Conservation (phyloP, 2,888 invertebrate genomes). For the Drosophila kuntzei region DNA sequence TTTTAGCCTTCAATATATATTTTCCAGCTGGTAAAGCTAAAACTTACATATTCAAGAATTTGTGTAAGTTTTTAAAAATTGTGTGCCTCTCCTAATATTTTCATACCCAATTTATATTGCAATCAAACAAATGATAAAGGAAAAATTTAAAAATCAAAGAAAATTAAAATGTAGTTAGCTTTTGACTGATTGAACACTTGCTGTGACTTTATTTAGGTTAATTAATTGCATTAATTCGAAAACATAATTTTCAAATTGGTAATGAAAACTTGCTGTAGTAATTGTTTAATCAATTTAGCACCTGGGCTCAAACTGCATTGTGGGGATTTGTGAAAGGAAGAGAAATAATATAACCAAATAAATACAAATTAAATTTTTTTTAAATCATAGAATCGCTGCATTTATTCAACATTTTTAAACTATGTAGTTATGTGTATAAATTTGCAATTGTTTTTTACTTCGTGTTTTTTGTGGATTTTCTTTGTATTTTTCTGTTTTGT, state of each 20-base stretch:
- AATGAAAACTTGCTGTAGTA: conserved; percentile 19
- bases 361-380: conserved; percentile 37
- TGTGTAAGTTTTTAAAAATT: conserved; percentile 18
- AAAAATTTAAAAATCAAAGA: conserved; percentile 8
- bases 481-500: conserved; percentile 21
- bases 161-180: conserved; percentile 15
- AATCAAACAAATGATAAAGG: conserved; percentile 8
- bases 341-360: conserved; percentile 15
- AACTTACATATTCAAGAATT: conserved; percentile 21
- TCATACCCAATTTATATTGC: conserved; percentile 19
- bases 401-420: conserved; percentile 65
- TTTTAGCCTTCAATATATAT: conserved; percentile 25
- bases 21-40: conserved; percentile 39
- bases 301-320: conserved; percentile 39
- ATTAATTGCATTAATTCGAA: conserved; percentile 34
- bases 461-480: conserved; percentile 12
- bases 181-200: conserved; percentile 69
- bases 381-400: conserved; percentile 54
- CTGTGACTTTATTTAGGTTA: conserved; percentile 67
- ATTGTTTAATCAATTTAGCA: conserved; percentile 57
- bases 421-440: conserved; percentile 53
- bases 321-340: conserved; percentile 5
- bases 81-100: conserved; percentile 4
- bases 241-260: conserved; percentile 20
- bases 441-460: conserved; percentile 41